Evolutionary conservation across 2,113 vertebrate species (phyloP).

Genomic region (Triplophysa siluroides): DNA sequence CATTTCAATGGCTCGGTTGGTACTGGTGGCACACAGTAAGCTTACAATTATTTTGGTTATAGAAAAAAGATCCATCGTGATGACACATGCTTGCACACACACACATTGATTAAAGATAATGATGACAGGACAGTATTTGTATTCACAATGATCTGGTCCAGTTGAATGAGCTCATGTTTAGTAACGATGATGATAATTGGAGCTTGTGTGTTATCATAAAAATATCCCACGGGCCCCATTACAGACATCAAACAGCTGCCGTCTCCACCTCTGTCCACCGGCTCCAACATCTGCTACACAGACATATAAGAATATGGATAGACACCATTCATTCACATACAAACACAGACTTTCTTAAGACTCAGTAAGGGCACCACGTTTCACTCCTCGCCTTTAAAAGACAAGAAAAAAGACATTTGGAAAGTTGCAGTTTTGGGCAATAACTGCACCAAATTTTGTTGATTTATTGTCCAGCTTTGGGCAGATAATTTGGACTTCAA

Average conservation of each 20-base stretch:
- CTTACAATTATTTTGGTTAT: too few relatives aligned
- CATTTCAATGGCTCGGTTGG: too few relatives aligned
- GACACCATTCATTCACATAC: constrained; percentile 11
- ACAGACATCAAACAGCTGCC: constrained; percentile 44
- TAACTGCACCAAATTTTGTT: neutral
- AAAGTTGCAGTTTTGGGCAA: neutral
- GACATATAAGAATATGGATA: neutral
- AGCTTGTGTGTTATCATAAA: constrained; percentile 44
- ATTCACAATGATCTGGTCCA: constrained; percentile 13
- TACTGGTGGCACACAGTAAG: too few relatives aligned
- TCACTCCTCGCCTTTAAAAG: constrained; percentile 37
- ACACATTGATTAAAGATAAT: neutral
- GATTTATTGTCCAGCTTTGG: neutral
- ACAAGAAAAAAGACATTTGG: constrained; percentile 7
- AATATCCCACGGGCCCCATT: constrained; percentile 36
- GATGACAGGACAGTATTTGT: constrained; percentile 14
- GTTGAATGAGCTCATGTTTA: constrained; percentile 22
- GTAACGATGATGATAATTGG: constrained; percentile 42
- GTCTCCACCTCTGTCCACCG: constrained; percentile 21
- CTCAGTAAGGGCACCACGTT: constrained; percentile 3
- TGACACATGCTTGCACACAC: neutral
- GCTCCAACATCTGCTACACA: constrained; percentile 20
- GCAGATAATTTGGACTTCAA: neutral
- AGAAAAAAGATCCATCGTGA: neutral
- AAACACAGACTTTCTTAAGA: constrained; percentile 18